Evolutionary conservation across 2,797 vertebrate species (phyloP).

Genomic region (Gymnothorax reevesii): DNA sequence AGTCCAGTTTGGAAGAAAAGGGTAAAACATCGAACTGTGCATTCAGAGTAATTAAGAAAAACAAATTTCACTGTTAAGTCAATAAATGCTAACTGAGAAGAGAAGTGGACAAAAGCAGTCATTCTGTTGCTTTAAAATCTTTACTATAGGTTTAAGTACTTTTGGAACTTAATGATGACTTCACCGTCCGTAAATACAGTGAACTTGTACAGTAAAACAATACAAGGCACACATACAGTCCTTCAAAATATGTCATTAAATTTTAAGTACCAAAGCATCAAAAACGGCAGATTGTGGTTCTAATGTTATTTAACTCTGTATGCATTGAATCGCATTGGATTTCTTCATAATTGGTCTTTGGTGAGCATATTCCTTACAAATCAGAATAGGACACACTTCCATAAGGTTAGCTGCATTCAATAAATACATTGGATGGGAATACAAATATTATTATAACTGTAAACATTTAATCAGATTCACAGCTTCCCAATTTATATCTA

Average conservation of each 20-base stretch:
- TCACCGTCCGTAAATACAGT: neutral
- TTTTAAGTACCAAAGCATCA: constrained; percentile 18
- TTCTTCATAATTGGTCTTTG: constrained; percentile 6
- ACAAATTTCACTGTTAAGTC: constrained; percentile 34
- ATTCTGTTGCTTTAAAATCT: constrained; percentile 26
- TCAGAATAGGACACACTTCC: neutral
- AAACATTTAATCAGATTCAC: neutral
- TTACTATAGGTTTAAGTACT: constrained; percentile 40
- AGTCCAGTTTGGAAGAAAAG: constrained; percentile 61
- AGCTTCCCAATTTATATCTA: neutral
- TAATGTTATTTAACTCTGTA: neutral
- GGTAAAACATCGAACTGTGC: constrained; percentile 66
- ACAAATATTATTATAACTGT: neutral
- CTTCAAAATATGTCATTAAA: neutral
- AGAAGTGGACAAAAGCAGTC: constrained; percentile 38
- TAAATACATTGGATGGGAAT: neutral
- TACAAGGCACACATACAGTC: neutral
- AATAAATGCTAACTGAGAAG: neutral
- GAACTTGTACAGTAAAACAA: constrained; percentile 3
- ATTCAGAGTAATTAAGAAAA: constrained; percentile 58
- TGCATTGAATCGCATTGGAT: neutral
- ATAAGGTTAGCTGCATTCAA: neutral
- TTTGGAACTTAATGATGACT: constrained; percentile 32
- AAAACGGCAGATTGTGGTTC: constrained; percentile 6
- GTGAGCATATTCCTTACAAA: neutral